Percentiles rank a stretch among this genome's conserved stretches.
phyloP scores from a whole-genome alignment of 30 jellyfish, hydroid and myxozoan genomes.

The Aurelia sp. region DNA sequence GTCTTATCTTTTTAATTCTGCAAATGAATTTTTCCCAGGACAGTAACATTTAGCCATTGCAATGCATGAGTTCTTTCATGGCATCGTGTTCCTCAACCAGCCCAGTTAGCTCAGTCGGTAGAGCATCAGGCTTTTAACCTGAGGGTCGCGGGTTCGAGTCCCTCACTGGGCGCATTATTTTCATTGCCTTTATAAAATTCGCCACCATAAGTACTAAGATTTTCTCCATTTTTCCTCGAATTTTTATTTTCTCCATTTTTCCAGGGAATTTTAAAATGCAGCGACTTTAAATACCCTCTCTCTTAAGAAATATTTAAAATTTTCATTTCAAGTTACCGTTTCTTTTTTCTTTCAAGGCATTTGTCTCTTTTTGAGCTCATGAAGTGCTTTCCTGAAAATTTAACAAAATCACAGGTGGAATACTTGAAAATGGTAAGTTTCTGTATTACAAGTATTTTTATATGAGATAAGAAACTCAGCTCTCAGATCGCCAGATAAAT shows the following conservation, averaged over 20 bases:
- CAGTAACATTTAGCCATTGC: no score
- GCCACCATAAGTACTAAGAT: neutral
- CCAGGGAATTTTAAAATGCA: no score
- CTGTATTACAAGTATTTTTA: no score
- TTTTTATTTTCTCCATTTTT: neutral
- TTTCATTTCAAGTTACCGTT: no score
- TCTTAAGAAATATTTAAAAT: no score
- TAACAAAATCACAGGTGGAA: slow-evolving; percentile 45
- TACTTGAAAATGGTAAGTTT: slow-evolving; percentile 52
- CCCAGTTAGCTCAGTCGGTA: slow-evolving; percentile 91
- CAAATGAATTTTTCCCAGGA: no score
- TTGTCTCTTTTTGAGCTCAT: slow-evolving; percentile 54
- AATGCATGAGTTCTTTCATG: neutral
- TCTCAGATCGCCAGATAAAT: no score
- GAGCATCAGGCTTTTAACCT: slow-evolving; percentile 88
- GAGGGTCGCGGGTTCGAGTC: slow-evolving; percentile 93
- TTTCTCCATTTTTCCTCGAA: neutral
- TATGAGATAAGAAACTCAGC: no score
- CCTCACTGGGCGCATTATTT: slow-evolving; percentile 75
- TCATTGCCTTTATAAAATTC: neutral
- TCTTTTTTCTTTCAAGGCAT: slow-evolving; percentile 28
- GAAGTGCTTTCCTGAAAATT: slow-evolving; percentile 44
- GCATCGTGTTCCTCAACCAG: neutral
- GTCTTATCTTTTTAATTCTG: no score
- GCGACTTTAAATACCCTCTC: no score